Percentiles rank a stretch among this genome's conserved stretches.
phyloP scores from a whole-genome alignment of 37 sponge, comb jelly and placozoan genomes.

The Petrosia ficiformis region DNA sequence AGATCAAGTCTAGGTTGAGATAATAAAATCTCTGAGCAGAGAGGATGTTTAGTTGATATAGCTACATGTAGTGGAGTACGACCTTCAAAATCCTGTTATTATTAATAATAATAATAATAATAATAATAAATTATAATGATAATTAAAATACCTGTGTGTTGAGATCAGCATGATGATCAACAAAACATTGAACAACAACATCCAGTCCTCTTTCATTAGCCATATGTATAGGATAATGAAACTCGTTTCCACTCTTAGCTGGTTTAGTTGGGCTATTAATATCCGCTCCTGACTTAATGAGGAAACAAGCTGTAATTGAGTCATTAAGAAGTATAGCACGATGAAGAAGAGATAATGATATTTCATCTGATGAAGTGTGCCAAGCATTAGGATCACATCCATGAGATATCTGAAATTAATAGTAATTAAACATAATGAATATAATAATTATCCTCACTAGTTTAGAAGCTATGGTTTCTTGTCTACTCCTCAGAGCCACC shows the following conservation, averaged over 20 bases:
- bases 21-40: slow-evolving; percentile 71
- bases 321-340: slow-evolving; percentile 80
- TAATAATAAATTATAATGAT: not conserved
- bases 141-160: slow-evolving; percentile 77
- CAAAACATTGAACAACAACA: slow-evolving; percentile 77
- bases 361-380: slow-evolving; percentile 51
- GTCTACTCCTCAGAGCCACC: slow-evolving; percentile 84
- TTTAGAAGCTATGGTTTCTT: slow-evolving; percentile 68
- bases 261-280: slow-evolving; percentile 53
- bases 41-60: slow-evolving; percentile 71
- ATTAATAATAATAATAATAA: not conserved
- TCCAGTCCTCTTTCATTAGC: slow-evolving; percentile 76
- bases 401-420: slow-evolving; percentile 56
- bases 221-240: slow-evolving; percentile 84
- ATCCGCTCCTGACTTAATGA: slow-evolving; percentile 78
- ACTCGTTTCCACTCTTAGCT: not conserved
- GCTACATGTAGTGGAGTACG: slow-evolving; percentile 85
- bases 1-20: slow-evolving; percentile 82
- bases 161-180: slow-evolving; percentile 78
- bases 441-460: slow-evolving; percentile 49
- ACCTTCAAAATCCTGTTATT: slow-evolving; percentile 67
- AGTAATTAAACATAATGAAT: not conserved
- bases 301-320: slow-evolving; percentile 75
- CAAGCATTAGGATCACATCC: slow-evolving; percentile 92
- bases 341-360: slow-evolving; percentile 77